phyloP scores from a whole-genome alignment of 2,888 invertebrate species.

The Chelonus formosanus region DNA sequence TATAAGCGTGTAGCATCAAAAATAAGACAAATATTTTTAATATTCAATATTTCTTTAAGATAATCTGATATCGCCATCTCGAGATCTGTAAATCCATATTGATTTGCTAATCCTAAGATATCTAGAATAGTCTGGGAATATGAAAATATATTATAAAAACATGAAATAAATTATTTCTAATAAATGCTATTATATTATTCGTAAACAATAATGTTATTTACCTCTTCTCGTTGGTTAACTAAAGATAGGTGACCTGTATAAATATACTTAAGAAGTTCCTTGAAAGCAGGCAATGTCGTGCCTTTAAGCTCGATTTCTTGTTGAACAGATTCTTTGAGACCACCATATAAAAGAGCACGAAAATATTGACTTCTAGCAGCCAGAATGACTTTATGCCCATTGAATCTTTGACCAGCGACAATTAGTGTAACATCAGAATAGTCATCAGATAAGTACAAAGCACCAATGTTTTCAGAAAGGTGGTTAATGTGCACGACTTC shows the following conservation, averaged over 20 bases:
- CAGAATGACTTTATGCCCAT: slow-evolving; percentile 84
- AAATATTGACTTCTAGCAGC: slow-evolving; percentile 97
- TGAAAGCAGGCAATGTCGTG: slow-evolving; percentile 85
- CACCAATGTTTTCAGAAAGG: slow-evolving; percentile 86
- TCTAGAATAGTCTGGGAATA: slow-evolving; percentile 63
- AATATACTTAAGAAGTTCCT: slow-evolving; percentile 91
- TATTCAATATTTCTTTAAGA: slow-evolving; percentile 84
- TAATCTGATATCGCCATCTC: slow-evolving; percentile 94
- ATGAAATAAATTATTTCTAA: slow-evolving; percentile 8
- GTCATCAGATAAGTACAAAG: slow-evolving; percentile 84
- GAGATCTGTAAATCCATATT: slow-evolving; percentile 93
- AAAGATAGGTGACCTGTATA: slow-evolving; percentile 85
- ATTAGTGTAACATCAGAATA: slow-evolving; percentile 91
- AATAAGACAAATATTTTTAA: slow-evolving; percentile 93
- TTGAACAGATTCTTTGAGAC: slow-evolving; percentile 78
- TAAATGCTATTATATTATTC: slow-evolving; percentile 14
- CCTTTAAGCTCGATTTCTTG: slow-evolving; percentile 86
- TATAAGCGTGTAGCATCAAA: slow-evolving; percentile 88
- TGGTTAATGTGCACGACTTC: slow-evolving; percentile 76
- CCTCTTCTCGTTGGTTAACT: slow-evolving; percentile 68
- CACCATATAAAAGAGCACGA: slow-evolving; percentile 82
- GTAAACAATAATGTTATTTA: slow-evolving; percentile 48
- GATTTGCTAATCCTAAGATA: slow-evolving; percentile 87
- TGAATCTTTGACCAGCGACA: slow-evolving; percentile 79
- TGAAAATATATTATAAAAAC: slow-evolving; percentile 30